Base-by-base conservation (phyloP, 2,113 vertebrate genomes). In the Ibidorhyncha struthersii region DNA sequence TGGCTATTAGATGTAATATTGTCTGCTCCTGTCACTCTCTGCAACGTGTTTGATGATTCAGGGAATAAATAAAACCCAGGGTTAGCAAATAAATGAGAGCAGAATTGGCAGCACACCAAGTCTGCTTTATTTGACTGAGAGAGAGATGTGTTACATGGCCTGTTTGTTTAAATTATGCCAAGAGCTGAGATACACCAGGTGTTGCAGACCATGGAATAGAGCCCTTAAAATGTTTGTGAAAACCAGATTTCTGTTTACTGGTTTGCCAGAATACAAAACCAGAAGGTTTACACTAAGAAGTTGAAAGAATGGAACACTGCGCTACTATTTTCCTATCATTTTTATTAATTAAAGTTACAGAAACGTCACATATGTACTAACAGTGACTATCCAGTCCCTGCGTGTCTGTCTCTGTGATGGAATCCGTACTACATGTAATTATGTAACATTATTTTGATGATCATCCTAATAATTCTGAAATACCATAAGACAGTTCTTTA, bases 71-170 rank as follows among this genome's bases (percentile, higher is more conserved):
- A 97, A 95, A 97, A 93, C 52, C 88, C 5, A 1, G 86, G 91
- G 91, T 97, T 95, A 97, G 83, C 91, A 97, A 97, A 97, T 93
- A 97, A 97, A 95, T 91, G 94, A 96, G 86, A 92, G 78, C 65
- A 94, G 86, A 94, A 87, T 92, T 97, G 97, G 94, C 97, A 97
- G 96, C 86, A 90, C 70, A 96, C 94, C 95, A 96, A 91, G 67
- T 73, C 89, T 96, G 88, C 92, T 98, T 94, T 96, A 97, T 96
- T 96, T 96, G 93, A 96, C 93, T 88, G 92, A 96, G 87, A 90
- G 86, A 94, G 85, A 95, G 95, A 96, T 95, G 90, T 92, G 89
- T 91, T 92, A 91, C 86, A 93, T 67, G 63, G 71, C 59, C 91
- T 94, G 95, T 96, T 97, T 97, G 90, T 97, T 98, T 97, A 90